Conservation (phyloP, 2,888 invertebrate species). For the Pimpla rufipes region DNA sequence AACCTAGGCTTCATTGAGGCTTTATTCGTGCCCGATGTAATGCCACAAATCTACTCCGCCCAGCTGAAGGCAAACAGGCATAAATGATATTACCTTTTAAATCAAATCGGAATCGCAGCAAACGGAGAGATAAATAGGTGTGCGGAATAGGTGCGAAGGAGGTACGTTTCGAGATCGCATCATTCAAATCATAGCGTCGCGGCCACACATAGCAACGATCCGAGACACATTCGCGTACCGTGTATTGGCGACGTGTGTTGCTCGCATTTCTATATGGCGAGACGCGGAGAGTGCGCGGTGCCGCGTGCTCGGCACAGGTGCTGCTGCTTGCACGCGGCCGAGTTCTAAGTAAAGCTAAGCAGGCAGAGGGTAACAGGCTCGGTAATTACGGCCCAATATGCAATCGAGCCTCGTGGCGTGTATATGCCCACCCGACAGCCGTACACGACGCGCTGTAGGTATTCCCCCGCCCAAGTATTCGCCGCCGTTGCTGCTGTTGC, state of each 20-base stretch:
- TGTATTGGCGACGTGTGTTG: slow-evolving; percentile 38
- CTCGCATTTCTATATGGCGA: slow-evolving; percentile 60
- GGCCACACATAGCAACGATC: slow-evolving; percentile 52
- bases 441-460: slow-evolving; percentile 61
- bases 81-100: neutral
- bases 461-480: slow-evolving; percentile 66
- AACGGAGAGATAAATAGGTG: slow-evolving; percentile 4
- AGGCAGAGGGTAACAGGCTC: slow-evolving; percentile 72
- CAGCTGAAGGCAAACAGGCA: too few species aligned
- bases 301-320: slow-evolving; percentile 59
- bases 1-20: too few species aligned
- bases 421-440: slow-evolving; percentile 63
- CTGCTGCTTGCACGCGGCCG: slow-evolving; percentile 63
- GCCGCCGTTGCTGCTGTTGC: slow-evolving; percentile 55
- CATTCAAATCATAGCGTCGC: slow-evolving; percentile 46
- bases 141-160: neutral
- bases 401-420: slow-evolving; percentile 74
- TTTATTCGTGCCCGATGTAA: too few species aligned
- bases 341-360: slow-evolving; percentile 71
- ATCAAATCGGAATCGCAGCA: neutral
- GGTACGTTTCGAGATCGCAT: slow-evolving; percentile 43
- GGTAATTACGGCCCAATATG: slow-evolving; percentile 82
- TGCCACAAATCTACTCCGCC: too few species aligned
- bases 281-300: slow-evolving; percentile 40
- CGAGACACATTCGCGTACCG: slow-evolving; percentile 4